These are phyloP conservation scores for Alethe castanea DNA, from an alignment of 2,113 vertebrate genomes.

Conservation along the genomic window DNA sequence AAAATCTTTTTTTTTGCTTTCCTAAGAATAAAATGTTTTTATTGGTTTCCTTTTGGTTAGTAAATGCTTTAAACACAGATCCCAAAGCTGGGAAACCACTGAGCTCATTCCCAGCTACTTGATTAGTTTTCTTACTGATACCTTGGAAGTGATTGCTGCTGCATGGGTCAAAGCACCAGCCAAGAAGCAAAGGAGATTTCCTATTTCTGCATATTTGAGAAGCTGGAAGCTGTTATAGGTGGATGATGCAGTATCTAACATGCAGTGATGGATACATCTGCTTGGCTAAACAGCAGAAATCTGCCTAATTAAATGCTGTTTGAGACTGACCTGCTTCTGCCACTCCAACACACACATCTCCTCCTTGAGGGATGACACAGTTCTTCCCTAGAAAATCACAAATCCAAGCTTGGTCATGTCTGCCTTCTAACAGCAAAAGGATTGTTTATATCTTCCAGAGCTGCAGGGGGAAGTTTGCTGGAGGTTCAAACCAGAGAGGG, in stretches of 20 bases:
- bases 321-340: constrained; percentile 30
- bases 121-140: background rate
- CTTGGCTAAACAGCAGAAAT: constrained; percentile 40
- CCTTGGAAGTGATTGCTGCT: background rate
- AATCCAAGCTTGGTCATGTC: constrained; percentile 25
- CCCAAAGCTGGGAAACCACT: background rate
- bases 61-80: background rate
- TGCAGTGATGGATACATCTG: constrained; percentile 4
- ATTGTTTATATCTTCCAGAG: constrained; percentile 43
- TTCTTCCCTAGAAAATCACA: constrained; percentile 31
- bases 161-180: background rate
- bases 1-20: background rate
- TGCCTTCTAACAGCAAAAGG: background rate
- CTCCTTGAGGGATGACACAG: background rate
- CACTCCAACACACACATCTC: background rate
- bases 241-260: background rate
- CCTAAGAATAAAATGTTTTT: background rate
- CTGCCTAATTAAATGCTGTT: constrained; percentile 31
- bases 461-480: constrained; percentile 23
- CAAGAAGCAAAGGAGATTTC: background rate
- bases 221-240: background rate
- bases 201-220: background rate
- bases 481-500: background rate
- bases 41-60: background rate
- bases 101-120: background rate